Base-by-base conservation (phyloP, 2,888 invertebrate genomes). In the Eupithecia centaureata region DNA sequence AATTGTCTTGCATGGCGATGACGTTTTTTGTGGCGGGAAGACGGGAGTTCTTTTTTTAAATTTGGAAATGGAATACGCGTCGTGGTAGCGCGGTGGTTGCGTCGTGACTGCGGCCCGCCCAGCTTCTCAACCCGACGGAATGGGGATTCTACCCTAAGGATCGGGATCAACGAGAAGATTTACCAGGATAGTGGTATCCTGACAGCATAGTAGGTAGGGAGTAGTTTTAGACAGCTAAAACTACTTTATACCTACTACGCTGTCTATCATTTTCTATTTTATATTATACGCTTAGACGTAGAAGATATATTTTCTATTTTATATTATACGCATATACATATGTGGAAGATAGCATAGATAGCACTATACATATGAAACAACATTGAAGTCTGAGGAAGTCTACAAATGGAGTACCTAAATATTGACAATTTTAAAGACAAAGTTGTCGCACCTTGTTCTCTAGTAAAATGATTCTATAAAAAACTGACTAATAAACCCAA, bases 71-170 rank as follows among this genome's bases (percentile, higher is more conserved):
- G 56, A 54, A 42, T 47, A 12, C 47, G 38, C 62, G 71, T 65
- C 65, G 73, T 73, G 77, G 65, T 75, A 63, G 65, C 65, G 18
- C 77, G 77, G 74, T 63, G 74, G 76, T 71, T 69, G 73, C 68
- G 68, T 67, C 73, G 74, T 77, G 76, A 86, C 86, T 86, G 85
- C 76, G 76, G 73, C 74, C 79, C 83, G 80, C 80, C 83, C 80
- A 79, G 78, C 77, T 65, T 77, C 76, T 69, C 62, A 33, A 35
- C 58, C 63, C 25, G 59, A 73, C 77, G 78, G 78, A 76, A 77
- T 80, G 78, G 70, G 80, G 78, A 75, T 77, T 42, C 61, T 32
- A 63, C 58, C 61, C 57, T 62, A 66, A 68, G 58, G 62, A 33
- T 12, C 18, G 12, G 13, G 32, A 13, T 30, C n/a, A 18, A 57